Conservation (phyloP, 2,797 vertebrate species). For the Threskiornis aethiopicus region DNA sequence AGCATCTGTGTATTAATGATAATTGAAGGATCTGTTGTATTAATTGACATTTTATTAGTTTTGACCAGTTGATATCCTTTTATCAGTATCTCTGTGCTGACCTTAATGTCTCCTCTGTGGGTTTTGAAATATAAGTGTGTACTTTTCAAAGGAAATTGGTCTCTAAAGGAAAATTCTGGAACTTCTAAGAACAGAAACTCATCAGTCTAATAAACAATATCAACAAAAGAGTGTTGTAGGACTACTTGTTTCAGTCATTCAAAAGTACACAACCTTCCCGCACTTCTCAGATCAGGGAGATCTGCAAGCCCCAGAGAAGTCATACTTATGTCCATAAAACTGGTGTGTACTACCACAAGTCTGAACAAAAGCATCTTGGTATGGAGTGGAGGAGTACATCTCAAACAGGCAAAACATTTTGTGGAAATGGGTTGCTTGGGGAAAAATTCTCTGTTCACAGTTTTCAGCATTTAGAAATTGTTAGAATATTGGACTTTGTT, state of each 20-base stretch:
- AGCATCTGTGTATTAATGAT: not conserved
- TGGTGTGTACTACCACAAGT: not conserved
- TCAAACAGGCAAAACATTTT: not conserved
- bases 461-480: not conserved
- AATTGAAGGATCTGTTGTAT: not conserved
- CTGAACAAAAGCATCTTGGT: not conserved
- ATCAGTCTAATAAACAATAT: not conserved
- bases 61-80: not conserved
- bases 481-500: not conserved
- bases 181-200: not conserved
- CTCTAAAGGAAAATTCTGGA: not conserved
- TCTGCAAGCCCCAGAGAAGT: not conserved
- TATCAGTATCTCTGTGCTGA: not conserved
- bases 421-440: not conserved
- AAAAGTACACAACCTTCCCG: not conserved
- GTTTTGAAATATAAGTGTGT: not conserved
- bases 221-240: not conserved
- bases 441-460: not conserved
- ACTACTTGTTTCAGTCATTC: not conserved
- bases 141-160: not conserved
- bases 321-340: not conserved
- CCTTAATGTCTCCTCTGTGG: not conserved
- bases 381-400: rapidly evolving
- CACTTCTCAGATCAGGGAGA: not conserved
- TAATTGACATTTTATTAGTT: not conserved